Base-by-base conservation (phyloP, 2,888 invertebrate genomes). In the Aquatica leii region DNA sequence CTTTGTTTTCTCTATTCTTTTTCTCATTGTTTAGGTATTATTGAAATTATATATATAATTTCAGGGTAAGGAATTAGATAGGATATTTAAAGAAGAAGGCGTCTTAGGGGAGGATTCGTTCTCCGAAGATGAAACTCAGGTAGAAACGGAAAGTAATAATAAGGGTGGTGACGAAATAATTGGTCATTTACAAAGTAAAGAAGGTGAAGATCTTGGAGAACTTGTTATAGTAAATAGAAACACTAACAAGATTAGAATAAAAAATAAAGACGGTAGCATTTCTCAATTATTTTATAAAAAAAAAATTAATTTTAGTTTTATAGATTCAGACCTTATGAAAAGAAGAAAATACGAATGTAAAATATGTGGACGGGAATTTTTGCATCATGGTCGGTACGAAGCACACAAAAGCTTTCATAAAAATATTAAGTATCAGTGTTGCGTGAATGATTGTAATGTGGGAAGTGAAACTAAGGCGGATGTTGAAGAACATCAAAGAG, bases 51-150 rank as follows among this genome's bases (percentile, higher is more conserved):
- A 20, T 18, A 12, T 85, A 82, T 0, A 81, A 87, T 11, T 86
- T 87, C 83, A 90, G 85, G 92, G 91, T 2, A 89, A 90, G 78
- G 92, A 92, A 79, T 80, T 92, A 52, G 91, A 91, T 72, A 84
- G 88, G 68, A 89, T 91, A 69, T 88, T 91, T 70, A 85, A 86
- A 72, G 88, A 90, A 73, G 89, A 90, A 79, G 91, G 90, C 0
- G 86, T 91, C 9, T 87, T 86, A 20, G 90, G 90, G 59, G 87
- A 85, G 31, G 85, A 84, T 41, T 88, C 88, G 20, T 76, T 79
- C 11, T 82, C 81, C 48, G 85, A 85, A 8, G 75, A 74, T 1
- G 84, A 84, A 1, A 55, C 0, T 68, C 69, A 77, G 71, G 74
- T 70, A 66, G 83, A 69, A 70, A 69, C 20, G 72, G 68, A 64